Evolutionary conservation across 2,797 vertebrate species (phyloP).

Genomic region (Oreochromis grahami): DNA sequence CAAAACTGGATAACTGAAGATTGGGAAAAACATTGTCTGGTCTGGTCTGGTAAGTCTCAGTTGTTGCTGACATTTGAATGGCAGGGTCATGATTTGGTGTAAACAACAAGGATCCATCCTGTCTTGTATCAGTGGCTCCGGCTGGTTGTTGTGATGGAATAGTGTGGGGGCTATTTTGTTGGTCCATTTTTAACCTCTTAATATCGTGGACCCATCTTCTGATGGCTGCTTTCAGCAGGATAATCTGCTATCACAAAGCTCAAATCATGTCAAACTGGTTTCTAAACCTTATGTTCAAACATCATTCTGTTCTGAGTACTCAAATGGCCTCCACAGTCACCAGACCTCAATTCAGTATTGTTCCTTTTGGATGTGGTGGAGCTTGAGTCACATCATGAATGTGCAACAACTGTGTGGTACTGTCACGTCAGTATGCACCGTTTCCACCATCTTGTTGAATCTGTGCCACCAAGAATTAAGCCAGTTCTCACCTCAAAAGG

Average conservation of each 20-base stretch:
- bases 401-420: slow-evolving; percentile 25
- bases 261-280: neutral
- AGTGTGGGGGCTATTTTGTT: neutral
- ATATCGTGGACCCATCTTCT: neutral
- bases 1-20: neutral
- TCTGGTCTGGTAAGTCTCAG: neutral
- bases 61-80: neutral
- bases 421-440: neutral
- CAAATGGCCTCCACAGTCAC: neutral
- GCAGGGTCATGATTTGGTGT: neutral
- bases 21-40: neutral
- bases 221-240: neutral
- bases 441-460: neutral
- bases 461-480: neutral
- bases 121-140: neutral
- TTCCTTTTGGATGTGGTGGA: slow-evolving; percentile 6
- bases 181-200: neutral
- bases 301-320: neutral
- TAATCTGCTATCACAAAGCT: neutral
- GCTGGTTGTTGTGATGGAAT: neutral
- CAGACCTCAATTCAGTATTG: neutral
- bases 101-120: neutral
- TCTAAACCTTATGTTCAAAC: neutral
- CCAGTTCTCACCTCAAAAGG: neutral
- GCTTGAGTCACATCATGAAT: slow-evolving; percentile 39